phyloP scores from a whole-genome alignment of 2,113 vertebrate genomes.

The Centropus unirufus region DNA sequence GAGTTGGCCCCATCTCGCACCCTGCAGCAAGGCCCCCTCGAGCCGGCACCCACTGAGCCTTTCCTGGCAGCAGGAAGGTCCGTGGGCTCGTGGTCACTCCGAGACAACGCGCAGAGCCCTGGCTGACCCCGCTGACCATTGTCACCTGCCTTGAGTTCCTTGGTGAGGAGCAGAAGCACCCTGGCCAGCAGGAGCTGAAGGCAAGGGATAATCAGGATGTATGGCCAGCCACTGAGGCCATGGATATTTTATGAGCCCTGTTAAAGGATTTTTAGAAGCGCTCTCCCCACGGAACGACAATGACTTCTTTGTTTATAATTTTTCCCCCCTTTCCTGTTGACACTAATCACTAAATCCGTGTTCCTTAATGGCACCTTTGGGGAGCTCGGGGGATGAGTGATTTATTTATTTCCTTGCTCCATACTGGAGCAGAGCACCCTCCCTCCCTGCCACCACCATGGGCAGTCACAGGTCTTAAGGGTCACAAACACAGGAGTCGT shows the following conservation, averaged over 20 bases:
- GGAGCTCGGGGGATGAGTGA: slow-evolving; percentile 18
- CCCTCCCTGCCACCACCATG: fast-evolving
- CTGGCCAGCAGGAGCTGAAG: slow-evolving; percentile 22
- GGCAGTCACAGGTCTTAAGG: fast-evolving
- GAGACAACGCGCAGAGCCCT: fast-evolving
- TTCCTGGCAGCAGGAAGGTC: not conserved
- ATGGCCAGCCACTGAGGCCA: slow-evolving; percentile 62
- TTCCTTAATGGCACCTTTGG: slow-evolving; percentile 66
- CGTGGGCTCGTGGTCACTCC: fast-evolving
- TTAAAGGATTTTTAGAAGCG: slow-evolving; percentile 72
- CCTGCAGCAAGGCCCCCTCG: not conserved
- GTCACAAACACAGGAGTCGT: not conserved
- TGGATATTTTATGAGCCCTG: slow-evolving; percentile 68
- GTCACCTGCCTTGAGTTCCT: not conserved
- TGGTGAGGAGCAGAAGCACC: not conserved
- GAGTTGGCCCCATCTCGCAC: fast-evolving
- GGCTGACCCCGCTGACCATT: fast-evolving
- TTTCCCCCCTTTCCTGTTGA: slow-evolving; percentile 59
- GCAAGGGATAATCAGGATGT: slow-evolving; percentile 65
- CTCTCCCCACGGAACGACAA: slow-evolving; percentile 31
- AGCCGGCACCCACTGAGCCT: no score
- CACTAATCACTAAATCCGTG: slow-evolving; percentile 54
- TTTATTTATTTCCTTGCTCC: slow-evolving; percentile 12
- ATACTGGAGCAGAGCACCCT: not conserved
- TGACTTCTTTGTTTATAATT: slow-evolving; percentile 68